Percentiles rank a stretch among this genome's conserved stretches.
These are phyloP conservation scores for Callimico goeldii DNA, from an alignment of 2,797 vertebrate species.

Conservation along the genomic window DNA sequence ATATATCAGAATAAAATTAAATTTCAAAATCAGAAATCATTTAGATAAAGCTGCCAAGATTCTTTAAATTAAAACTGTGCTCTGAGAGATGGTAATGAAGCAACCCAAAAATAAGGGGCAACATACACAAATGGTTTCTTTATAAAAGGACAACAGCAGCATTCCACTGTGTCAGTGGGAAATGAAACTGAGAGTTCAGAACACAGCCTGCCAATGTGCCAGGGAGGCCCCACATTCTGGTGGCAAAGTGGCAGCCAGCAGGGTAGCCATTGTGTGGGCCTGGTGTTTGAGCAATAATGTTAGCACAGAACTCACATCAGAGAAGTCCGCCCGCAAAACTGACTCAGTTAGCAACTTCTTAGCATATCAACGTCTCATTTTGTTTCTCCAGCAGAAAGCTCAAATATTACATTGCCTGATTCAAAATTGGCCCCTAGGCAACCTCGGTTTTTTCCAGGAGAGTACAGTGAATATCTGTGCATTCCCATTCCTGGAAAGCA, in stretches of 20 bases:
- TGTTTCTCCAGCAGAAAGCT: constrained; percentile 43
- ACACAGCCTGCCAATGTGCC: not conserved
- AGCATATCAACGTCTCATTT: constrained; percentile 48
- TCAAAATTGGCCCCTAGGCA: constrained; percentile 39
- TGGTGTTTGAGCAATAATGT: not conserved
- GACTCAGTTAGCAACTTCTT: constrained; percentile 51
- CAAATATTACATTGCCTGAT: constrained; percentile 37
- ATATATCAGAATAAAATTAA: not conserved
- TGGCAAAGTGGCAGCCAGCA: not conserved
- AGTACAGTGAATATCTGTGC: not conserved
- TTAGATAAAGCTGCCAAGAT: not conserved
- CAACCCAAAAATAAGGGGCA: not conserved
- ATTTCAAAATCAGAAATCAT: constrained; percentile 20
- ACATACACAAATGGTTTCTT: not conserved
- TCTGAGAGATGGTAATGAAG: not conserved
- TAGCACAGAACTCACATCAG: not conserved
- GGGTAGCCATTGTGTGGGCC: not conserved
- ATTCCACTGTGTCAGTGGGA: not conserved
- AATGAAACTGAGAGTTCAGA: not conserved
- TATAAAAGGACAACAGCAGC: not conserved
- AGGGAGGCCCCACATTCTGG: not conserved
- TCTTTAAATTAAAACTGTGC: not conserved
- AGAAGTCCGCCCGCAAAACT: not conserved
- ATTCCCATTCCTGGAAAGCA: constrained; percentile 53
- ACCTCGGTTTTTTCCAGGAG: constrained; percentile 2